Base-by-base conservation (phyloP, 2,797 vertebrate genomes). In the Acipenser transmontanus region DNA sequence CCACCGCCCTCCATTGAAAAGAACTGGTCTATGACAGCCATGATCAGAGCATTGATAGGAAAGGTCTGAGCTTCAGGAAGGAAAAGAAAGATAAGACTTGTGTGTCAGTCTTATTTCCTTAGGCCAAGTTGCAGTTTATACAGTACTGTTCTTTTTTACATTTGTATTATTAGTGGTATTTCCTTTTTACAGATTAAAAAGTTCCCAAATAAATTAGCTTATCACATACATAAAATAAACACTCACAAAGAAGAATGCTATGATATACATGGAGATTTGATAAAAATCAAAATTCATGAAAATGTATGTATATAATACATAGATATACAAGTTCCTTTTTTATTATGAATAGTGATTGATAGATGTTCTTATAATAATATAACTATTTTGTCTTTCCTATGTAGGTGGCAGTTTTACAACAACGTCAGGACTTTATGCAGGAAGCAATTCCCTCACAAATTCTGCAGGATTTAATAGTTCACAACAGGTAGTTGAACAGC, bases 361-460 rank as follows among this genome's bases (percentile, higher is more conserved):
- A 34, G 34, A 34, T 34, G 34, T 34, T 34, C 34, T 34, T 34
- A 34, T 34, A 34, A 34, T 34, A 34, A 34, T 34, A 34, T 34
- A 34, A 34, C 4, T 3, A 34, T 34, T 34, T 34, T 54, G 4
- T 65, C 63, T 63, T 10, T 74, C 64, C 47, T 54, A 86, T 87
- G 68, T 81, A 98, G 97, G 97, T 85, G 91, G 94, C 80, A 93
- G 92, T 83, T 99, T 98, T 85, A 98, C 97, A 78, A 98, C 96
- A 74, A 95, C 96, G 7, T 94, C 96, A 77, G 96, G 95, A 88
- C 83, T 99, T 87, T 99, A 99, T 66, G 74, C 93, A 80, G 96
- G 96, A 92, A 99, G 96, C 89, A 99, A 98, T 88, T 98, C 97
- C 67, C 91, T 98, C 83, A 98, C 97, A 72, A 98, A 99, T 89